phyloP scores from a whole-genome alignment of 2,888 invertebrate species.

The Nezara viridula region DNA sequence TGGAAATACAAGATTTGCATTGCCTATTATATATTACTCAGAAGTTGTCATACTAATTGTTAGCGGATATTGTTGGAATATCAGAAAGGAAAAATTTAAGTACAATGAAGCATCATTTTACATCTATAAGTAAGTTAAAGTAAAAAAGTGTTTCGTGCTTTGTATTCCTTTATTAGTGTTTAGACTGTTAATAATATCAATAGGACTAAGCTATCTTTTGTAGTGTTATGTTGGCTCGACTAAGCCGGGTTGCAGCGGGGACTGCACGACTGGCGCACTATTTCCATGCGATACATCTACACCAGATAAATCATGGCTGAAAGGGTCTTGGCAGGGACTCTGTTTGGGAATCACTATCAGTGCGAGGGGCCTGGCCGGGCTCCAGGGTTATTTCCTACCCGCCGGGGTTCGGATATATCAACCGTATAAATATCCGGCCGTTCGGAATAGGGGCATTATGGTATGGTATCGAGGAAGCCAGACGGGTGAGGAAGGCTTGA shows the following conservation, averaged over 20 bases:
- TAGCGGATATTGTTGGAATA: no score
- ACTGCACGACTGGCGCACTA: not conserved
- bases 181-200: not conserved
- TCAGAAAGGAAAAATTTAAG: no score
- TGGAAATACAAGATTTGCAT: no score
- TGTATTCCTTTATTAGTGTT: not conserved
- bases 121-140: no score
- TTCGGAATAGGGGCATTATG: not conserved
- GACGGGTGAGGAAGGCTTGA: not conserved
- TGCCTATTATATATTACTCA: no score
- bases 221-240: not conserved
- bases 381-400: slow-evolving; percentile 18
- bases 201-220: not conserved
- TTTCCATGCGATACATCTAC: slow-evolving; percentile 27
- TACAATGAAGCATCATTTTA: no score
- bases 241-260: not conserved
- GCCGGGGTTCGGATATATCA: slow-evolving; percentile 7
- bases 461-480: not conserved
- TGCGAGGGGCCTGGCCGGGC: not conserved
- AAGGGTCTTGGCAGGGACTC: slow-evolving; percentile 1
- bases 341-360: slow-evolving; percentile 42
- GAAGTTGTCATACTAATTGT: no score
- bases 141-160: not conserved
- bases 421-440: not conserved
- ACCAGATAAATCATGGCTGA: slow-evolving; percentile 18